Evolutionary conservation across 2,797 vertebrate genomes (phyloP).

Genomic region (Chiroxiphia lanceolata): DNA sequence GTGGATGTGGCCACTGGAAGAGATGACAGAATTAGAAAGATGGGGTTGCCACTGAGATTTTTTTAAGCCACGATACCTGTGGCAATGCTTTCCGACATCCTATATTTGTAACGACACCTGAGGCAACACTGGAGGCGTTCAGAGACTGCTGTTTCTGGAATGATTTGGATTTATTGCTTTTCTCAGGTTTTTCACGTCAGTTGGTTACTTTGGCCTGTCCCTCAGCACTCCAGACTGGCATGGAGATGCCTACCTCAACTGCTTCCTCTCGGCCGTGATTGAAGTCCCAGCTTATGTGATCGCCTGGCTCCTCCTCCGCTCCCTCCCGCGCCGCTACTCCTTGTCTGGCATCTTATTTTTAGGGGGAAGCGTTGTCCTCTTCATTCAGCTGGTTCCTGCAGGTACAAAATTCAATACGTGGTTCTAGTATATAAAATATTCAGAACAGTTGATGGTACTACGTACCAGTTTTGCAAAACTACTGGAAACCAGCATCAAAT

Average conservation of each 20-base stretch:
- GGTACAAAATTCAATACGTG: conserved; percentile 63
- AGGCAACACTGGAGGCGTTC: neutral
- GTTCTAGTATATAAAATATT: neutral
- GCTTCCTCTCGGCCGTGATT: conserved; percentile 88
- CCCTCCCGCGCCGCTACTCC: conserved; percentile 79
- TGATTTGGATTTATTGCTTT: neutral
- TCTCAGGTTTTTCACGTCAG: conserved; percentile 83
- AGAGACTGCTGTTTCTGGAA: neutral
- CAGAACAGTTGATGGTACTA: neutral
- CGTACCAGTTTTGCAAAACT: neutral
- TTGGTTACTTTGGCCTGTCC: conserved; percentile 88
- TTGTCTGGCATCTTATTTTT: conserved; percentile 78
- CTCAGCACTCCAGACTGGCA: conserved; percentile 88
- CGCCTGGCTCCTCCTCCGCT: conserved; percentile 87
- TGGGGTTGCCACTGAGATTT: conserved; percentile 5
- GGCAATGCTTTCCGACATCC: neutral
- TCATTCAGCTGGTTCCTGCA: conserved; percentile 84
- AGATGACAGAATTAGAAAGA: conserved; percentile 28
- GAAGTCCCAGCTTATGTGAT: conserved; percentile 87
- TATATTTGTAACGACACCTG: conserved; percentile 7
- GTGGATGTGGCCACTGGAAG: neutral
- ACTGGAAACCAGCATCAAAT: neutral
- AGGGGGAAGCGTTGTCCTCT: conserved; percentile 84
- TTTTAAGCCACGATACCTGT: neutral
- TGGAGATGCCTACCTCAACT: conserved; percentile 87